A percentile compares a stretch with the other conserved stretches of the same genome.
phyloP scores from a whole-genome alignment of 2,113 vertebrate genomes.

The Astur gentilis region DNA sequence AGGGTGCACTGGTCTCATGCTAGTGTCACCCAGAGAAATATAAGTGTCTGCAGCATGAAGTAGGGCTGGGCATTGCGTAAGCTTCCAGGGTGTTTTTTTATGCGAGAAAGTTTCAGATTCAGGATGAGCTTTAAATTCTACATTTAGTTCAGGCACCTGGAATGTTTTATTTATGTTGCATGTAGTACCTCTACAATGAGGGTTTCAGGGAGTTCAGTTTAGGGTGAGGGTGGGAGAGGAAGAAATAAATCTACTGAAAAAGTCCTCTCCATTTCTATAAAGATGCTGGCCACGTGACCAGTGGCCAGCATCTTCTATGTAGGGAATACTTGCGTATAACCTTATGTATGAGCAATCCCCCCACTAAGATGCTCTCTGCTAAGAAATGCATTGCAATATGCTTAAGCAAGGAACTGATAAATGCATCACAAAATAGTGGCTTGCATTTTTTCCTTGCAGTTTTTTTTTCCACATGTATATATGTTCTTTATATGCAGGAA shows the following conservation, averaged over 20 bases:
- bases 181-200: not conserved
- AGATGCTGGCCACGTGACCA: not conserved
- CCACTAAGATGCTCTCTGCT: not conserved
- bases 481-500: not conserved
- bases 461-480: not conserved
- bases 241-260: not conserved
- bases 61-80: not conserved
- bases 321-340: not conserved
- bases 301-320: not conserved
- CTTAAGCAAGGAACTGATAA: not conserved
- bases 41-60: not conserved
- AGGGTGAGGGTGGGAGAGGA: not conserved
- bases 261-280: not conserved
- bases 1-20: rapidly evolving
- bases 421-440: not conserved
- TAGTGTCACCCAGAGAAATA: not conserved
- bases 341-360: not conserved
- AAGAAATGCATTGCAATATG: not conserved
- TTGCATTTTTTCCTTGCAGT: not conserved
- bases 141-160: not conserved
- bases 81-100: not conserved
- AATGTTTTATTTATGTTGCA: not conserved
- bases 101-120: not conserved
- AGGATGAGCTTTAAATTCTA: not conserved
- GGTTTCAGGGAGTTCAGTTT: not conserved